phyloP scores from a whole-genome alignment of 2,888 invertebrate species.

The Myopa testacea region DNA sequence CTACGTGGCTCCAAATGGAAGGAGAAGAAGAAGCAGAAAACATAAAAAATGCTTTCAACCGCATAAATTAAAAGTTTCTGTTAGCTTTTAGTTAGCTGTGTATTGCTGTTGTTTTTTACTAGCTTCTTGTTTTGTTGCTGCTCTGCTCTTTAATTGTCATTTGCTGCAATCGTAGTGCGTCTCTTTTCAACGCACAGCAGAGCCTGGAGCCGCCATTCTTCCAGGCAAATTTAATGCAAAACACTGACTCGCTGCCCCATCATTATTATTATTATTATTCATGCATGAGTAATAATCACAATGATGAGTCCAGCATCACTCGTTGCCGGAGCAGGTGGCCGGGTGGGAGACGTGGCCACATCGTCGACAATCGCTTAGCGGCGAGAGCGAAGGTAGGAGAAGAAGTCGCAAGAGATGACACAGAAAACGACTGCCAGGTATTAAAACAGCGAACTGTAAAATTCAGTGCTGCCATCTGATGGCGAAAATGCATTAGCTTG shows the following conservation, averaged over 20 bases:
- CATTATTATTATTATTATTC: slow-evolving; percentile 13
- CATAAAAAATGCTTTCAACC: no score
- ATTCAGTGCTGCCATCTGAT: no score
- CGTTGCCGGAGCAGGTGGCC: not conserved
- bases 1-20: not conserved
- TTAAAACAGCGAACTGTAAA: no score
- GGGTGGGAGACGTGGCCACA: no score
- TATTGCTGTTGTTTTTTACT: not conserved
- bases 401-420: no score
- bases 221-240: not conserved
- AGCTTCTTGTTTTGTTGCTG: not conserved
- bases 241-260: slow-evolving; percentile 5
- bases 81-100: not conserved
- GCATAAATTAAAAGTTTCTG: not conserved
- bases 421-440: no score
- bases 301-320: not conserved
- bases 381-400: no score
- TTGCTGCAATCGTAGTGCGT: not conserved
- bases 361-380: not conserved
- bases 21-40: no score
- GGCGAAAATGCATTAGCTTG: no score
- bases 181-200: not conserved
- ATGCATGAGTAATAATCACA: slow-evolving; percentile 13
- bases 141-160: not conserved
- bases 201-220: not conserved